Conservation (phyloP, 1,140 invertebrate species). For the Eumaeus atala region DNA sequence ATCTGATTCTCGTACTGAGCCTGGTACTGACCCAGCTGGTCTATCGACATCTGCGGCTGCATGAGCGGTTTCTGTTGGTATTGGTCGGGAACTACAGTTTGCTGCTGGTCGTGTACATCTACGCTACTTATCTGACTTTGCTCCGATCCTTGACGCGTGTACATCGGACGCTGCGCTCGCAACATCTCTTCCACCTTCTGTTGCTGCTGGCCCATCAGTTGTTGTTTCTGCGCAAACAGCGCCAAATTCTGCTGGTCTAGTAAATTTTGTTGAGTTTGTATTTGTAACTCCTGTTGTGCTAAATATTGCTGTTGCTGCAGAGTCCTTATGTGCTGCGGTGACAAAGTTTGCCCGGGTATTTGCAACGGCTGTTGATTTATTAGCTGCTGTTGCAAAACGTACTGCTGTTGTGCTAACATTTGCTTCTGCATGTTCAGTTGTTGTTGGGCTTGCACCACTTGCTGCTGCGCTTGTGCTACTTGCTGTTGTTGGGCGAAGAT, state of each 20-base stretch:
- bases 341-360: slow-evolving; percentile 69
- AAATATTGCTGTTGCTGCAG: slow-evolving; percentile 69
- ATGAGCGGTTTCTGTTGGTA: slow-evolving; percentile 63
- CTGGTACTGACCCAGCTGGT: slow-evolving; percentile 60
- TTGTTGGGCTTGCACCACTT: slow-evolving; percentile 58
- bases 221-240: slow-evolving; percentile 66
- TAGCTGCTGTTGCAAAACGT: slow-evolving; percentile 64
- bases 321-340: slow-evolving; percentile 66
- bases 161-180: slow-evolving; percentile 58
- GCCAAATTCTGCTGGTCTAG: slow-evolving; percentile 64
- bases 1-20: slow-evolving; percentile 43
- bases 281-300: slow-evolving; percentile 65
- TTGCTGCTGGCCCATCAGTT: slow-evolving; percentile 73
- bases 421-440: slow-evolving; percentile 65
- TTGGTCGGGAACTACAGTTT: slow-evolving; percentile 49
- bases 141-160: slow-evolving; percentile 56
- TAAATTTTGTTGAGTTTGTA: slow-evolving; percentile 62
- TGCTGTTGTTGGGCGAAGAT: slow-evolving; percentile 56
- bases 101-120: slow-evolving; percentile 51
- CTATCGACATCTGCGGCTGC: slow-evolving; percentile 55
- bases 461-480: slow-evolving; percentile 62
- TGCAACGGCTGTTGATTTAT: slow-evolving; percentile 59
- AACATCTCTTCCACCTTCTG: slow-evolving; percentile 62
- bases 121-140: slow-evolving; percentile 58
- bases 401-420: slow-evolving; percentile 63